Evolutionary conservation across 2,888 invertebrate genomes (phyloP).

Genomic region (Acrocera orbiculus): DNA sequence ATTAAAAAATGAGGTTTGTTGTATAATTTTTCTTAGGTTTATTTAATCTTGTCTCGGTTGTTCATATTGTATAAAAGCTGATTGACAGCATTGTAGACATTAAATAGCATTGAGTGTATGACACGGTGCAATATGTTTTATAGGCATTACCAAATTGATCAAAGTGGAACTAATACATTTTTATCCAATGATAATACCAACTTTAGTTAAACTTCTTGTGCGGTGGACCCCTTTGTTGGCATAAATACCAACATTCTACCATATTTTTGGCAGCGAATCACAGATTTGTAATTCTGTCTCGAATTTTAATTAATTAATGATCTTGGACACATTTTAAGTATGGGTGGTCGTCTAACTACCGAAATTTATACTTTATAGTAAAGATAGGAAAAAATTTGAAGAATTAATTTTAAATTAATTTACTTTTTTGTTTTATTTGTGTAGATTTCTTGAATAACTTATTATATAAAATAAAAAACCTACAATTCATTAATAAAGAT

Average conservation of each 20-base stretch:
- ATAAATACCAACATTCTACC: slow-evolving; percentile 1
- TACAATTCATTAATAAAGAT: too few species aligned
- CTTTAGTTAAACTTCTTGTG: slow-evolving; percentile 4
- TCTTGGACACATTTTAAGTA: slow-evolving; percentile 3
- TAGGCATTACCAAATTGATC: slow-evolving; percentile 1
- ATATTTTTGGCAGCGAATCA: slow-evolving; percentile 12
- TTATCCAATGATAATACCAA: slow-evolving; percentile 6
- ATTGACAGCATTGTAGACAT: slow-evolving; percentile 5
- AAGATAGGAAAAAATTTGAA: too few species aligned
- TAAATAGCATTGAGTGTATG: slow-evolving; percentile 4
- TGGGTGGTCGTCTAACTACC: slow-evolving; percentile 6
- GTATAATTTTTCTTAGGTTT: slow-evolving; percentile 8
- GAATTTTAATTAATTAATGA: slow-evolving; percentile 10
- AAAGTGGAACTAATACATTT: slow-evolving; percentile 2
- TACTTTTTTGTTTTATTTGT: too few species aligned
- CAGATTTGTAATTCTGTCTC: slow-evolving; percentile 9
- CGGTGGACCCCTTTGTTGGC: neutral
- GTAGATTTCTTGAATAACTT: too few species aligned
- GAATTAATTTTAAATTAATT: too few species aligned
- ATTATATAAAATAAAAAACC: too few species aligned
- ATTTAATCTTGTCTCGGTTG: neutral
- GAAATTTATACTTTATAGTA: neutral
- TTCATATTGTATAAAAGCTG: slow-evolving; percentile 5
- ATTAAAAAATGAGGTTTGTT: slow-evolving; percentile 11
- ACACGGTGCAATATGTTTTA: slow-evolving; percentile 6